phyloP scores from a whole-genome alignment of 2,113 vertebrate genomes.

The Stigmatopora argus region DNA sequence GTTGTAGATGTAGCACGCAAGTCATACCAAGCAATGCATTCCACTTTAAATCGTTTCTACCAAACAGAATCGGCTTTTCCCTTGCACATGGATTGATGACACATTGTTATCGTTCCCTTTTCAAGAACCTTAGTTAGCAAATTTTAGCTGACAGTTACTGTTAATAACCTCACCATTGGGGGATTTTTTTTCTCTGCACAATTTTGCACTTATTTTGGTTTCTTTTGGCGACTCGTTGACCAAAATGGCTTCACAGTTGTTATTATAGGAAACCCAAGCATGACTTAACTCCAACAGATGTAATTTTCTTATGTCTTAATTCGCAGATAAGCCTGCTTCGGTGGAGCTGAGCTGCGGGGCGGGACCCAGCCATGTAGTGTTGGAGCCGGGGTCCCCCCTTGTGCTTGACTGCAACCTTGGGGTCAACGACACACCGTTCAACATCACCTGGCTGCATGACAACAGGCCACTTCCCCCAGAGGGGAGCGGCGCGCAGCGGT shows the following conservation, averaged over 20 bases:
- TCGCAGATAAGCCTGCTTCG: constrained; percentile 74
- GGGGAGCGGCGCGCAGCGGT: constrained; percentile 62
- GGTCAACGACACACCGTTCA: constrained; percentile 67
- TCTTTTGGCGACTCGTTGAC: too few species aligned
- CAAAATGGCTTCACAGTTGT: too few species aligned
- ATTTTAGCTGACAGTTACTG: neutral
- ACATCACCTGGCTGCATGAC: constrained; percentile 83
- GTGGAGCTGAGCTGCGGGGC: constrained; percentile 86
- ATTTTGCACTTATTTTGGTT: neutral
- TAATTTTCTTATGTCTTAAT: constrained; percentile 11
- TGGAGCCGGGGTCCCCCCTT: constrained; percentile 75
- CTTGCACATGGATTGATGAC: neutral
- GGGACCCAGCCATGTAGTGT: constrained; percentile 78
- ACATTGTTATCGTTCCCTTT: neutral
- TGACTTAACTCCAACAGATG: neutral
- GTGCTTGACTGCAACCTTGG: constrained; percentile 83
- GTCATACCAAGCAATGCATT: neutral
- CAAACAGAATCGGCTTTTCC: neutral
- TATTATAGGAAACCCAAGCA: too few species aligned
- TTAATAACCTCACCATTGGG: neutral
- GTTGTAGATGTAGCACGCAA: neutral
- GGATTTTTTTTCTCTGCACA: neutral
- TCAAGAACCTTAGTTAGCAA: neutral
- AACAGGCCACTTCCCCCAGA: constrained; percentile 65
- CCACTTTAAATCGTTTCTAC: neutral